Base-by-base conservation (phyloP, 2,797 vertebrate species). In the Trachurus trachurus region DNA sequence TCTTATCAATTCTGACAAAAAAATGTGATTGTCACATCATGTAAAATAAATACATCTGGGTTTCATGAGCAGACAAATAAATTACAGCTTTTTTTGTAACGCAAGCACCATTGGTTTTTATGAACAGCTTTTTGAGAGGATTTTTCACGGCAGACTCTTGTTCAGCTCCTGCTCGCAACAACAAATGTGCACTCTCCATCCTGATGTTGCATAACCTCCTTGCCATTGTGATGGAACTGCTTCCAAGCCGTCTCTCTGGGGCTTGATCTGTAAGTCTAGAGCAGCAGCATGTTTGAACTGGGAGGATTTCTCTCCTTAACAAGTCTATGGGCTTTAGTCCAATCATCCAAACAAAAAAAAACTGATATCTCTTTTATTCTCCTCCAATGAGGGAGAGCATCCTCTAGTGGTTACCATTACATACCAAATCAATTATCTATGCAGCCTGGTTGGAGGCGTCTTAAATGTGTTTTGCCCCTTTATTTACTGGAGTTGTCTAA, bases 371-470 rank as follows among this genome's bases (percentile, higher is more conserved):
- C 63, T 80, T 88, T 87, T 82, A 79, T 88, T 89, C 34, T 76
- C 61, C 53, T 85, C 78, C 61, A 74, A 67, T 82, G 81, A 89
- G 86, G 57, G 73, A 64, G 57, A 69, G 64, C 54, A 74, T 83
- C 76, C 89, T 91, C 88, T 69, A 40, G 74, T 77, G 78, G 82
- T 89, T 91, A 85, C 82, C 76, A 85, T 93, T 90, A 93, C 82
- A 89, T 82, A 88, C 82, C 71, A 90, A 93, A 94, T 94, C 93
- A 95, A 94, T 95, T 94, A 93, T 93, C 81, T 85, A 81, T 89
- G 92, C 91, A 83, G 64, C 89, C 89, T 88, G 81, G 87, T 92
- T 86, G 72, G 80, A 88, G 85, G 83, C 81, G 85, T 89, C 86
- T 91, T 93, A 87, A 90, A 87, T 90, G 76, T 91, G 83, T 83